These are phyloP conservation scores for Tolmerus cingulatus DNA, from an alignment of 2,888 invertebrate genomes.

Conservation along the genomic window DNA sequence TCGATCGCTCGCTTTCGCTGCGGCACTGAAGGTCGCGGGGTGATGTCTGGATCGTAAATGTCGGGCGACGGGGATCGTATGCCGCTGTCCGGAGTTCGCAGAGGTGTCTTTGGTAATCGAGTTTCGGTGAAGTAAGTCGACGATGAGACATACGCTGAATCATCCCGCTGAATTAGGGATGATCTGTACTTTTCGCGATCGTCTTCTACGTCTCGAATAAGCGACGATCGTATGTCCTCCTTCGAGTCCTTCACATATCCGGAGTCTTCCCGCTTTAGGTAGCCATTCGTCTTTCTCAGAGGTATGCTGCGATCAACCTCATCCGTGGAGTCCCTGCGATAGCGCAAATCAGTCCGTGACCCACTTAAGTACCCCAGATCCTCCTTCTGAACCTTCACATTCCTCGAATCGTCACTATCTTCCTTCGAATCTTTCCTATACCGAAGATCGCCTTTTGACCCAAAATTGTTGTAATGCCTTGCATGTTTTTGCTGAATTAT, in stretches of 20 bases:
- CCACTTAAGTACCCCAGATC: conserved; percentile 56
- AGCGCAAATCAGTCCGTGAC: conserved; percentile 55
- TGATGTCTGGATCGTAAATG: conserved; percentile 45
- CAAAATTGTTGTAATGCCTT: conserved; percentile 53
- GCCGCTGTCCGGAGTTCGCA: conserved; percentile 51
- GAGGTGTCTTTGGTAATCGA: conserved; percentile 65
- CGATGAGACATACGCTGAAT: conserved; percentile 68
- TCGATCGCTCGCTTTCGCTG: conserved; percentile 71
- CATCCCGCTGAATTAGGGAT: conserved; percentile 67
- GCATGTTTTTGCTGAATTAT: conserved; percentile 60
- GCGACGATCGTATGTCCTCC: conserved; percentile 60
- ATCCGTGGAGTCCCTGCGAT: conserved; percentile 53
- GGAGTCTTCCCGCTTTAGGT: conserved; percentile 54
- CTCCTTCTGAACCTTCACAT: conserved; percentile 56
- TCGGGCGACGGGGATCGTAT: conserved; percentile 51
- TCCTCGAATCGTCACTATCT: conserved; percentile 58
- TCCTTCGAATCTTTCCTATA: conserved; percentile 59
- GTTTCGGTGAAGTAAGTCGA: conserved; percentile 69
- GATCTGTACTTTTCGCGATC: conserved; percentile 61
- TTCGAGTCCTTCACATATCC: conserved; percentile 54
- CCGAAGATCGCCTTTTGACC: conserved; percentile 58
- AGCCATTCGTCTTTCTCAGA: conserved; percentile 50
- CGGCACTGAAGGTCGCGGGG: conserved; percentile 69
- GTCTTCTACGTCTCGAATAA: conserved; percentile 65
- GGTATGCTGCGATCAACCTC: conserved; percentile 52